These are phyloP conservation scores for Cyprichromis sp. DNA, from an alignment of 2,113 vertebrate genomes.

Conservation along the genomic window DNA sequence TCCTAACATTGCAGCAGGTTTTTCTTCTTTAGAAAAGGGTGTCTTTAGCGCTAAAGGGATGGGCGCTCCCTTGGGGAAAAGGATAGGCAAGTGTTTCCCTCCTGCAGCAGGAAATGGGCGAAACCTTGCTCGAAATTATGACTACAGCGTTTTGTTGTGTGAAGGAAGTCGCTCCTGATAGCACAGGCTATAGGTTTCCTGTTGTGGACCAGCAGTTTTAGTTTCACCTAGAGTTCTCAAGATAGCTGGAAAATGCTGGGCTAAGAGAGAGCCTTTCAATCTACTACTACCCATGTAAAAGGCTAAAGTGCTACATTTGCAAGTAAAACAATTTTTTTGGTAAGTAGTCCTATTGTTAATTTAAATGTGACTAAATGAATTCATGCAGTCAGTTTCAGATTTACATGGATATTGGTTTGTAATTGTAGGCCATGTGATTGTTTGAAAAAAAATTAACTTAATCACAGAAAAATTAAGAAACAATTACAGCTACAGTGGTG, in stretches of 20 bases:
- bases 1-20: not conserved
- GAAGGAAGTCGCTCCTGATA: conserved; percentile 93
- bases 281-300: not conserved
- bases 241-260: conserved; percentile 56
- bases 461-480: not conserved
- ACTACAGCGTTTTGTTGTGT: conserved; percentile 76
- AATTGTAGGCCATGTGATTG: not conserved
- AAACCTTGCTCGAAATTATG: conserved; percentile 80
- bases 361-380: not conserved
- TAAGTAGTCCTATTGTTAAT: fast-evolving
- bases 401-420: not conserved
- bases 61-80: conserved; percentile 50
- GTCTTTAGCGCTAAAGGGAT: conserved; percentile 1
- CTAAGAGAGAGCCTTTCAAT: not conserved
- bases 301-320: not conserved
- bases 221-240: conserved; percentile 52
- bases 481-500: not conserved
- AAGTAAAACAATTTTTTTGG: not conserved
- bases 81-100: conserved; percentile 72
- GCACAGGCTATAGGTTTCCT: conserved; percentile 86
- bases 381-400: not conserved
- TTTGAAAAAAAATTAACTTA: fast-evolving
- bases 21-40: not conserved
- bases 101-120: conserved; percentile 88
- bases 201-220: conserved; percentile 79